Percentiles rank a stretch among this genome's conserved stretches.
These are phyloP conservation scores for Koerneria pararmatus DNA, from an alignment of 2,888 invertebrate genomes.

Conservation along the genomic window DNA sequence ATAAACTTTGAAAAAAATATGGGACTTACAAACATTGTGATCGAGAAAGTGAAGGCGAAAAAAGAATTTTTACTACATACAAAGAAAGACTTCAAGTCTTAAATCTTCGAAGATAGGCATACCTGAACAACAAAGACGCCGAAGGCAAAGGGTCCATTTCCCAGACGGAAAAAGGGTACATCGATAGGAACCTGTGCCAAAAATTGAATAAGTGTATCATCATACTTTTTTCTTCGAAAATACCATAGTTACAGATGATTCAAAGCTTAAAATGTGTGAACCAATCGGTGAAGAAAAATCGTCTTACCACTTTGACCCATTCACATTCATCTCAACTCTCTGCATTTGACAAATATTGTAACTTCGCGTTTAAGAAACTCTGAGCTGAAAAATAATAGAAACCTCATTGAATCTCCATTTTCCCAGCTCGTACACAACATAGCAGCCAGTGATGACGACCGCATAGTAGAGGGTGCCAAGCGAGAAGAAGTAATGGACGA, in stretches of 20 bases:
- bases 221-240: no score
- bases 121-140: slow-evolving; percentile 55
- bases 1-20: not conserved
- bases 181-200: slow-evolving; percentile 38
- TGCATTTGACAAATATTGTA: no score
- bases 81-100: not conserved
- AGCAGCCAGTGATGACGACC: slow-evolving; percentile 52
- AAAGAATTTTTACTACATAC: no score
- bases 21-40: not conserved
- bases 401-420: slow-evolving; percentile 56
- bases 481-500: slow-evolving; percentile 46
- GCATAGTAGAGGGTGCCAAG: slow-evolving; percentile 55
- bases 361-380: no score
- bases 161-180: slow-evolving; percentile 54
- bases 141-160: slow-evolving; percentile 55
- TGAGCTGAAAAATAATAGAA: no score
- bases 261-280: no score
- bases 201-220: not conserved
- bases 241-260: no score
- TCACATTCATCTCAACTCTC: no score
- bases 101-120: not conserved
- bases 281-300: no score
- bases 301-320: no score
- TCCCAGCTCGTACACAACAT: slow-evolving; percentile 57
- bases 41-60: not conserved